phyloP scores from a whole-genome alignment of 1,140 invertebrate genomes.

The Drosophila bocki region DNA sequence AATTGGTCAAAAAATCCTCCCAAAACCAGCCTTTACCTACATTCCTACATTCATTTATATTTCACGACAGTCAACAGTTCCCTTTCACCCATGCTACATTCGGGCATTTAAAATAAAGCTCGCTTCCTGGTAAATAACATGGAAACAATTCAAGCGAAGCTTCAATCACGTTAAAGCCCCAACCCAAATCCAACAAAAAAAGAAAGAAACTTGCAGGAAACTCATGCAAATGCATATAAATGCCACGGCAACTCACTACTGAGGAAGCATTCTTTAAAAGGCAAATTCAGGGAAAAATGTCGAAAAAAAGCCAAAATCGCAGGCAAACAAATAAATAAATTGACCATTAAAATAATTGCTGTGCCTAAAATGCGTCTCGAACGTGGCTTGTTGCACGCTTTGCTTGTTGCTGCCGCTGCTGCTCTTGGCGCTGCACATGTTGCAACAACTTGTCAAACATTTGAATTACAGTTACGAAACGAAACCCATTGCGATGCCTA shows the following conservation, averaged over 20 bases:
- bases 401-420: conserved; percentile 58
- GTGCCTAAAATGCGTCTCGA: conserved; percentile 78
- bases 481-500: conserved; percentile 62
- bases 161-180: conserved; percentile 71
- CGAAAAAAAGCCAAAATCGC: conserved; percentile 53
- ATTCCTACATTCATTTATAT: neutral
- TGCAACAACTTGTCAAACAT: conserved; percentile 84
- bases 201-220: conserved; percentile 28
- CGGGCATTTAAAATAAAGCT: conserved; percentile 32
- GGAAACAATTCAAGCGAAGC: conserved; percentile 60
- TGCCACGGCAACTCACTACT: conserved; percentile 17
- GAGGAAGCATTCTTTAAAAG: conserved; percentile 73
- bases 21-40: neutral
- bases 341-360: conserved; percentile 85
- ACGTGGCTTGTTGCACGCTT: conserved; percentile 80
- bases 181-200: conserved; percentile 17
- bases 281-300: conserved; percentile 59
- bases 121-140: conserved; percentile 49
- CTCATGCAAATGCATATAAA: conserved; percentile 66
- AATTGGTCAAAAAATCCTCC: no score
- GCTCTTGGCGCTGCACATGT: conserved; percentile 63
- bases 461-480: conserved; percentile 83
- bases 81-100: neutral
- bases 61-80: neutral
- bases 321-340: conserved; percentile 82